A percentile compares a stretch with the other conserved stretches of the same genome.
Conservation (phyloP, 2,797 vertebrate genomes). For the Labroides dimidiatus region DNA sequence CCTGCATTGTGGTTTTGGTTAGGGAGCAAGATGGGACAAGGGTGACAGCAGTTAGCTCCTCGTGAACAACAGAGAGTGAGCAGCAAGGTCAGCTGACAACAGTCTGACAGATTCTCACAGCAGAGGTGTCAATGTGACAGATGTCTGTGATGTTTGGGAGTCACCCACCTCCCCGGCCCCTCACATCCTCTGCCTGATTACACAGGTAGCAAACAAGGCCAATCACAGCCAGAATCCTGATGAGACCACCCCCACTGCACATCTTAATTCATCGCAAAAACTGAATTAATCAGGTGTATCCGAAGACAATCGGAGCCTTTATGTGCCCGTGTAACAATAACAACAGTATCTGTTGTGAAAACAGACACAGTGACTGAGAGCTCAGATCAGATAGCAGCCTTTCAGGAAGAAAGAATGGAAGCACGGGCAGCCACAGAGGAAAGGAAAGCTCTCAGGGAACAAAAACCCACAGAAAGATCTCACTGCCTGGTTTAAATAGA, state of each 20-base stretch:
- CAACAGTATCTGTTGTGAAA: slow-evolving; percentile 22
- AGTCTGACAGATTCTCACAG: slow-evolving; percentile 66
- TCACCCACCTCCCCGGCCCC: slow-evolving; percentile 41
- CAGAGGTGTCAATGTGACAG: slow-evolving; percentile 69
- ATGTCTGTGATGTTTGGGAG: slow-evolving; percentile 72
- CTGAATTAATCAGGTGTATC: not conserved
- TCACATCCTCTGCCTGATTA: slow-evolving; percentile 56
- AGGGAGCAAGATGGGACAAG: slow-evolving; percentile 4
- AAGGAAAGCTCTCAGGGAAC: not conserved
- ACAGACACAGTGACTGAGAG: slow-evolving; percentile 24
- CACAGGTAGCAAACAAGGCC: slow-evolving; percentile 37
- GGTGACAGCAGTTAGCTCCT: slow-evolving; percentile 21
- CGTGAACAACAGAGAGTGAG: slow-evolving; percentile 35
- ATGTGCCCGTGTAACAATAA: not conserved
- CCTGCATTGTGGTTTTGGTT: not conserved
- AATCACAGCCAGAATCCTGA: slow-evolving; percentile 27
- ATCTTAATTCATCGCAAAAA: not conserved
- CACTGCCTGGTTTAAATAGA: not conserved
- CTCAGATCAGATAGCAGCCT: slow-evolving; percentile 33
- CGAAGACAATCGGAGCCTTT: not conserved
- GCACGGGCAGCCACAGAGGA: slow-evolving; percentile 7
- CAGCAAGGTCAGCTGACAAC: slow-evolving; percentile 60
- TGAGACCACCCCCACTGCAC: not conserved
- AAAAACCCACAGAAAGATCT: slow-evolving; percentile 14
- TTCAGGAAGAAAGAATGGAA: slow-evolving; percentile 25